Evolutionary conservation across 2,888 invertebrate genomes (phyloP).

Genomic region (Drosophila dives): DNA sequence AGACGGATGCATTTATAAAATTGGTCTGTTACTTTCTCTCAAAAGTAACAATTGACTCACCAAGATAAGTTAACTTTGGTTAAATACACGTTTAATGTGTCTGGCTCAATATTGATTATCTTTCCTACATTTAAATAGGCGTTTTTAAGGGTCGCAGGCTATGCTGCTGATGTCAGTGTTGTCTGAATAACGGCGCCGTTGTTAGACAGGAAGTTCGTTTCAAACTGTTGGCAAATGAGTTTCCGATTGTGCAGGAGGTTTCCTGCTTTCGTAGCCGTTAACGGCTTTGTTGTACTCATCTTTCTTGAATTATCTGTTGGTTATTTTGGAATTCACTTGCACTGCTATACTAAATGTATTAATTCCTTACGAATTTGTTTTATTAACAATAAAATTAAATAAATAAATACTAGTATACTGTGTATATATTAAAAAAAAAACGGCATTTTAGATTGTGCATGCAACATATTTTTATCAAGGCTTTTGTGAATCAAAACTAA

Average conservation of each 20-base stretch:
- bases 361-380: not conserved
- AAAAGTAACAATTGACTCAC: not conserved
- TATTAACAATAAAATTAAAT: not conserved
- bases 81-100: not conserved
- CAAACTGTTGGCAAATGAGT: constrained; percentile 74
- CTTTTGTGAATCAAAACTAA: too few relatives aligned
- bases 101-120: constrained; percentile 4
- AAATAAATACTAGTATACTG: not conserved
- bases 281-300: not conserved
- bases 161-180: not conserved
- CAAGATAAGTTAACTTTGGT: not conserved
- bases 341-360: not conserved
- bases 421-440: not conserved
- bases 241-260: constrained; percentile 61
- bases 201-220: constrained; percentile 65
- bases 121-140: not conserved
- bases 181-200: constrained; percentile 27
- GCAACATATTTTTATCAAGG: too few relatives aligned
- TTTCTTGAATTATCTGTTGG: not conserved
- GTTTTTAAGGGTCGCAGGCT: not conserved
- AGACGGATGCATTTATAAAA: not conserved
- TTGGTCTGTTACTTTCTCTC: not conserved
- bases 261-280: constrained; percentile 31
- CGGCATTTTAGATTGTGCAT: too few relatives aligned
- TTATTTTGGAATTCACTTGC: not conserved